These are phyloP conservation scores for Fopius arisanus DNA, from an alignment of 1,140 invertebrate genomes.

Conservation along the genomic window DNA sequence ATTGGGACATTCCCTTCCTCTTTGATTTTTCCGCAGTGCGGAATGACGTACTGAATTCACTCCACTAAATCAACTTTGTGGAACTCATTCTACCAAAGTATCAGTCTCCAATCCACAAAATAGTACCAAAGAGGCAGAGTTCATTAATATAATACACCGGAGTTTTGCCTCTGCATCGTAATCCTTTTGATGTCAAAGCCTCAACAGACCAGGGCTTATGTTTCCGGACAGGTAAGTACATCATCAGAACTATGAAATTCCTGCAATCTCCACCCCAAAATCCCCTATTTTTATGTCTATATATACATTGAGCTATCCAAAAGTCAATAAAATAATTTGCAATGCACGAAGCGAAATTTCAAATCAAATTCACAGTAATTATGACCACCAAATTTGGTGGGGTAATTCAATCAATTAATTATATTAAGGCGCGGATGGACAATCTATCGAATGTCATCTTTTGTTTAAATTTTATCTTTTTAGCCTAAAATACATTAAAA, in stretches of 20 bases:
- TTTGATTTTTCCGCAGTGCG: too few relatives aligned
- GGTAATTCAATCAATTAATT: too few relatives aligned
- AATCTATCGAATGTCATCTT: too few relatives aligned
- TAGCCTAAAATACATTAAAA: too few relatives aligned
- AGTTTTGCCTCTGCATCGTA: constrained; percentile 42
- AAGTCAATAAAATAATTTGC: neutral
- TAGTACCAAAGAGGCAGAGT: constrained; percentile 8
- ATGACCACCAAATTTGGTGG: too few relatives aligned
- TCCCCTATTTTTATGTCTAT: neutral
- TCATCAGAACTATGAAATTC: neutral
- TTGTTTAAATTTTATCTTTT: too few relatives aligned
- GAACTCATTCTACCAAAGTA: constrained; percentile 25
- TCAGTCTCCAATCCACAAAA: constrained; percentile 28
- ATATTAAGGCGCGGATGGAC: too few relatives aligned
- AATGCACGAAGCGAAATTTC: too few relatives aligned
- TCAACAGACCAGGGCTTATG: constrained; percentile 40
- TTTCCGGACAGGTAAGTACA: constrained; percentile 23
- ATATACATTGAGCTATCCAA: neutral
- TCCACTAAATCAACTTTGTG: neutral
- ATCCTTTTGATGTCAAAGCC: constrained; percentile 55
- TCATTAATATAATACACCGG: constrained; percentile 28
- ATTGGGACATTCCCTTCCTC: too few relatives aligned
- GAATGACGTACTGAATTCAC: neutral
- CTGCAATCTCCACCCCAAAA: neutral
- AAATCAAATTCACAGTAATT: too few relatives aligned